A percentile compares a stretch with the other conserved stretches of the same genome.
Conservation (phyloP, 2,888 invertebrate species). For the Lycaena phlaeas region DNA sequence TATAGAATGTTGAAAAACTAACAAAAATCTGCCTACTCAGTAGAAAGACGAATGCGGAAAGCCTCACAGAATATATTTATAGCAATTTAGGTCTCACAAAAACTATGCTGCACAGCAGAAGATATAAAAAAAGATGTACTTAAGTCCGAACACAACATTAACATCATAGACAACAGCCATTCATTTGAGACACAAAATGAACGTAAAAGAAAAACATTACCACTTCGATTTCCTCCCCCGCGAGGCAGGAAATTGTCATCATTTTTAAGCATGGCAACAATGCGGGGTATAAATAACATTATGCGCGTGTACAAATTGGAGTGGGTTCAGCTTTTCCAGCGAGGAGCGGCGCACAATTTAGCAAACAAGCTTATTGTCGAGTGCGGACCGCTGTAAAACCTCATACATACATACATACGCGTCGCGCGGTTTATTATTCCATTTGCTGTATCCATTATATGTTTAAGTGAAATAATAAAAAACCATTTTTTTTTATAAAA, state of each 20-base stretch:
- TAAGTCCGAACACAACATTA: too few relatives aligned
- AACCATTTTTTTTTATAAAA: too few relatives aligned
- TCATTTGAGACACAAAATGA: too few relatives aligned
- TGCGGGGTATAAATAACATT: constrained; percentile 30
- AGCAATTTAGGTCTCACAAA: too few relatives aligned
- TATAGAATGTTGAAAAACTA: too few relatives aligned
- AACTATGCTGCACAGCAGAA: too few relatives aligned
- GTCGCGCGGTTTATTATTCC: not conserved
- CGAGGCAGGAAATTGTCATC: constrained; percentile 37
- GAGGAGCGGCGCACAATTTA: constrained; percentile 26
- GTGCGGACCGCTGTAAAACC: constrained; percentile 25
- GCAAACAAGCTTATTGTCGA: constrained; percentile 39
- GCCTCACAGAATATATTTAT: too few relatives aligned
- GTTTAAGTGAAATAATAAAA: too few relatives aligned
- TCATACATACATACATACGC: constrained; percentile 1
- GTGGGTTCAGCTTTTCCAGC: constrained; percentile 18
- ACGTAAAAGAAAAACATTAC: not conserved
- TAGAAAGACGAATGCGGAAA: too few relatives aligned
- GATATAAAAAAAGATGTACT: too few relatives aligned
- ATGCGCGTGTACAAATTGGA: constrained; percentile 15
- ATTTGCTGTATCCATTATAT: not conserved
- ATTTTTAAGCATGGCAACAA: constrained; percentile 37
- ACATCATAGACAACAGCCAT: too few relatives aligned
- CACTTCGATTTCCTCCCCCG: constrained; percentile 25
- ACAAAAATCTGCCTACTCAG: too few relatives aligned